These are phyloP conservation scores for Agelastica alni DNA, from an alignment of 2,888 invertebrate species.

Conservation along the genomic window DNA sequence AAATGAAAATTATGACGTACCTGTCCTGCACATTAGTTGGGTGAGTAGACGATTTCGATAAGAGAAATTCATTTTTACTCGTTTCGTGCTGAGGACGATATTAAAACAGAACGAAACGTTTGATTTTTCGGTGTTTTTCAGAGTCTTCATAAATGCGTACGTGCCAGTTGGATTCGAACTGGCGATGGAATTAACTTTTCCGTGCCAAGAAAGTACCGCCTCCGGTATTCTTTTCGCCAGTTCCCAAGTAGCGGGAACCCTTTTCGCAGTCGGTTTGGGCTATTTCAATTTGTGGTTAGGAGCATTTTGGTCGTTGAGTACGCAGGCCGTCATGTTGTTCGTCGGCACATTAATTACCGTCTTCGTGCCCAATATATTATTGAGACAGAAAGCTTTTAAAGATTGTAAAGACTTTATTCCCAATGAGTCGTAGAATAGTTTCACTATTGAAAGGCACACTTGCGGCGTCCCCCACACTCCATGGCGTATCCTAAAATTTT, in stretches of 20 bases:
- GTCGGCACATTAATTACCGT: conserved; percentile 40
- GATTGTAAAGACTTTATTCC: background rate
- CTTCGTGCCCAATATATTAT: conserved; percentile 39
- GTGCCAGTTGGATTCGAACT: conserved; percentile 42
- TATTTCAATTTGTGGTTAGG: conserved; percentile 37
- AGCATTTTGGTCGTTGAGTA: conserved; percentile 41
- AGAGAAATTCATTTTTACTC: no score
- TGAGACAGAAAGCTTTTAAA: conserved; percentile 40
- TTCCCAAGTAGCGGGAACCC: conserved; percentile 37
- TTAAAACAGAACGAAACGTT: no score
- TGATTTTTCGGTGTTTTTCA: no score
- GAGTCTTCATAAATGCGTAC: conserved; percentile 39
- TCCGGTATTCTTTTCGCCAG: conserved; percentile 38
- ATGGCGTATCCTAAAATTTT: no score
- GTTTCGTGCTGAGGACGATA: no score
- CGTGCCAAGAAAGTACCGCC: conserved; percentile 39
- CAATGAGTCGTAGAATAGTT: conserved; percentile 19
- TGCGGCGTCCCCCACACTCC: no score
- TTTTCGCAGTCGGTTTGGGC: conserved; percentile 35
- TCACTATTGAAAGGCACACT: no score
- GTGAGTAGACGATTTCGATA: conserved; percentile 25
- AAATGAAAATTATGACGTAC: conserved; percentile 29
- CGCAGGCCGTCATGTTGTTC: conserved; percentile 35
- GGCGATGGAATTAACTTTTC: conserved; percentile 41
- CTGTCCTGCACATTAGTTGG: conserved; percentile 30